A percentile compares a stretch with the other conserved stretches of the same genome.
These are phyloP conservation scores for Hyperoplus immaculatus DNA, from an alignment of 2,797 vertebrate species.

Conservation along the genomic window DNA sequence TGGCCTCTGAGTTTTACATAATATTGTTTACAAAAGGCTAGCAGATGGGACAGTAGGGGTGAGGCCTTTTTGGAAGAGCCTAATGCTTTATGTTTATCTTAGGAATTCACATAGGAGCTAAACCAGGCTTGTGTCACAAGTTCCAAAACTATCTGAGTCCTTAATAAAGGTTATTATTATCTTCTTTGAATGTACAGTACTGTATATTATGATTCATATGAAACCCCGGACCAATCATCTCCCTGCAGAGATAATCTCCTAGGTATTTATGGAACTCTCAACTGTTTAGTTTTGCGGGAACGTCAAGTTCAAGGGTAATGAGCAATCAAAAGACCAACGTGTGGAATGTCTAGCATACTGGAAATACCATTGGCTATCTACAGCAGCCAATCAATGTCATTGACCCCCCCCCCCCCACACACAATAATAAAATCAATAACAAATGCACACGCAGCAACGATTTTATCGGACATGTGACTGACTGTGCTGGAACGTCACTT, in stretches of 20 bases:
- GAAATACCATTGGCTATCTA: slow-evolving; percentile 25
- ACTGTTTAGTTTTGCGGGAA: slow-evolving; percentile 20
- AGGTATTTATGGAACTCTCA: slow-evolving; percentile 18
- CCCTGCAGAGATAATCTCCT: background rate
- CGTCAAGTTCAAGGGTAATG: slow-evolving; percentile 23
- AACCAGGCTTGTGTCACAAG: slow-evolving; percentile 13
- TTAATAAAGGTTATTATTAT: too few species aligned
- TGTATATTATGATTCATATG: slow-evolving; percentile 5
- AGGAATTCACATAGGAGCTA: slow-evolving; percentile 21
- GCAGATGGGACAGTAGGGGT: slow-evolving; percentile 50
- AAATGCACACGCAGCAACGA: slow-evolving; percentile 35
- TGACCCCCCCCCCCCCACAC: slow-evolving; percentile 1
- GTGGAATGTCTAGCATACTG: slow-evolving; percentile 21
- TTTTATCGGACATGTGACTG: slow-evolving; percentile 59
- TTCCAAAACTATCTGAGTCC: too few species aligned
- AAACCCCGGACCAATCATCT: slow-evolving; percentile 11
- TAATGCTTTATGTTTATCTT: slow-evolving; percentile 42
- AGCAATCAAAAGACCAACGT: slow-evolving; percentile 23
- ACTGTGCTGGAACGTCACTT: slow-evolving; percentile 35
- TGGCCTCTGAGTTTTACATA: slow-evolving; percentile 47
- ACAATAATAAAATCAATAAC: slow-evolving; percentile 43
- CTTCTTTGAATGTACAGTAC: background rate
- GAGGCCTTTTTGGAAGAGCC: slow-evolving; percentile 39
- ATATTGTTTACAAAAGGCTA: slow-evolving; percentile 61
- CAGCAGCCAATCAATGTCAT: slow-evolving; percentile 22